phyloP scores from a whole-genome alignment of 2,888 invertebrate genomes.

The Melitaea athalia region DNA sequence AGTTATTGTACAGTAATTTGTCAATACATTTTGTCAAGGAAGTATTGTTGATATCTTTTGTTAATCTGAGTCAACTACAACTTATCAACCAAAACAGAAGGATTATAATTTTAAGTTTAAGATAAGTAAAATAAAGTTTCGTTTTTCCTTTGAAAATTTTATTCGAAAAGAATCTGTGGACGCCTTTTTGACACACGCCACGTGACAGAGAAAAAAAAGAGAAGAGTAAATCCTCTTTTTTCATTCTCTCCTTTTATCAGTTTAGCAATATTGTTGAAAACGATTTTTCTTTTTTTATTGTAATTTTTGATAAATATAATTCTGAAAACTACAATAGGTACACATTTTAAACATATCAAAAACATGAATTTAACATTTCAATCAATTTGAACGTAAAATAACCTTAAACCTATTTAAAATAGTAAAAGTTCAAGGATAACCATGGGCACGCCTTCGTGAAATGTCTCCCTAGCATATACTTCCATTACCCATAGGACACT shows the following conservation, averaged over 20 bases:
- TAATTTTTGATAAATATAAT: too few relatives aligned
- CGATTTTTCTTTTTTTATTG: too few relatives aligned
- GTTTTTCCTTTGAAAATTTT: too few relatives aligned
- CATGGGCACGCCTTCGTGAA: constrained; percentile 37
- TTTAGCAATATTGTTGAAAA: too few relatives aligned
- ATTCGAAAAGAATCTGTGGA: too few relatives aligned
- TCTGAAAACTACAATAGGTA: not conserved
- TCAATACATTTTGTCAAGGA: constrained; percentile 24
- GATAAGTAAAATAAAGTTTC: too few relatives aligned
- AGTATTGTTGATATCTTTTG: constrained; percentile 4
- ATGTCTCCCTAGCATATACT: constrained; percentile 34
- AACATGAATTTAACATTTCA: not conserved
- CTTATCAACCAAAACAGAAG: too few relatives aligned
- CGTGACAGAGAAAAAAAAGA: too few relatives aligned
- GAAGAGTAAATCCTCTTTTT: too few relatives aligned
- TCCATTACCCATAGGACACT: not conserved
- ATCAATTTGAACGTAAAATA: not conserved
- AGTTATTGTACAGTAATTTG: constrained; percentile 43
- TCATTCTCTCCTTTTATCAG: too few relatives aligned
- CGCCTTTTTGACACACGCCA: too few relatives aligned
- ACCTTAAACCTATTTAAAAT: constrained; percentile 8
- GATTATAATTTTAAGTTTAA: too few relatives aligned
- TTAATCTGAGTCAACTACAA: constrained; percentile 13
- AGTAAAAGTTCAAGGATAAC: constrained; percentile 38
- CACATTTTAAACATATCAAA: not conserved